phyloP scores from a whole-genome alignment of 23 tunicate genomes.

The Ciona savignyi region DNA sequence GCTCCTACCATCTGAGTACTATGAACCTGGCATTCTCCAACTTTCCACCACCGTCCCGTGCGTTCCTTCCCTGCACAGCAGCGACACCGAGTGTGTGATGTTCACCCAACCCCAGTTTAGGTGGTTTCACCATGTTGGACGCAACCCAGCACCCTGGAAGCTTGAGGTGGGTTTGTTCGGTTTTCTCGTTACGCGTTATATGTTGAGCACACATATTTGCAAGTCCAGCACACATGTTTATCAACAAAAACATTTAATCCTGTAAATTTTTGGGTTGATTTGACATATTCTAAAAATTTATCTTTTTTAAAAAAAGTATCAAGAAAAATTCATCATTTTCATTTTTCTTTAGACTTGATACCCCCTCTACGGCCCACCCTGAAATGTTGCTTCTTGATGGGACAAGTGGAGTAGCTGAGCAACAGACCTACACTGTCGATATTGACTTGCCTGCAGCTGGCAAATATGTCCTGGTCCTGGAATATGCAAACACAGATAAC shows the following conservation, averaged over 20 bases:
- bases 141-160: no score
- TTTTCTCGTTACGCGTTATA: no score
- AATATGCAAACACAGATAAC: conserved; percentile 65
- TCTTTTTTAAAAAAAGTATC: no score
- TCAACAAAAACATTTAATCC: no score
- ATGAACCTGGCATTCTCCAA: conserved; percentile 87
- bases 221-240: no score
- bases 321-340: not conserved
- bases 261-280: no score
- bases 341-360: not conserved
- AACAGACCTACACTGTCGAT: conserved; percentile 15
- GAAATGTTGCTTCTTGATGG: conserved; percentile 65
- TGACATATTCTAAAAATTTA: no score
- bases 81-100: conserved; percentile 85
- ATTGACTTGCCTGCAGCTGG: conserved; percentile 55
- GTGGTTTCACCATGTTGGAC: conserved; percentile 4
- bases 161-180: no score
- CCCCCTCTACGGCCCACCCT: conserved; percentile 78
- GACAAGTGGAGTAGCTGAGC: conserved; percentile 17
- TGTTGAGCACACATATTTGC: no score
- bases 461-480: conserved; percentile 83
- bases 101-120: conserved; percentile 63
- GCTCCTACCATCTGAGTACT: conserved; percentile 85
- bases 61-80: conserved; percentile 6
- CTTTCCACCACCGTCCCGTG: conserved; percentile 72